These are phyloP conservation scores for Diaphora mendica DNA, from an alignment of 2,888 invertebrate genomes.

Conservation along the genomic window DNA sequence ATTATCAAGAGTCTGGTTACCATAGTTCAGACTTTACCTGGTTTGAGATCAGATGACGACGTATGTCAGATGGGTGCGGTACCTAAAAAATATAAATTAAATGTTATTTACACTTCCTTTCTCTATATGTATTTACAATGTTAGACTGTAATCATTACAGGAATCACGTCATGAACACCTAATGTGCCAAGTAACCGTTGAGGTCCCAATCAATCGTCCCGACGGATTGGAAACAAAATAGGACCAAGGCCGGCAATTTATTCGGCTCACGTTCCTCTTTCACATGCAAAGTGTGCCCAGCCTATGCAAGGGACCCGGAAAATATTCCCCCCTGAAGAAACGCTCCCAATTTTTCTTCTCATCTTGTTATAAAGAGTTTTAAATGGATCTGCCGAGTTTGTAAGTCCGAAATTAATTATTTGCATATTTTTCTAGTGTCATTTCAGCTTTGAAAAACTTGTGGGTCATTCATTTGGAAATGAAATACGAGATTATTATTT, in stretches of 20 bases:
- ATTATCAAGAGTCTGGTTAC: too few species aligned
- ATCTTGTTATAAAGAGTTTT: slow-evolving; percentile 22
- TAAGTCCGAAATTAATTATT: slow-evolving; percentile 25
- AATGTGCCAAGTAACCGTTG: neutral
- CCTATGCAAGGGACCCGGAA: slow-evolving; percentile 17
- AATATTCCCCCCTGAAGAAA: slow-evolving; percentile 26
- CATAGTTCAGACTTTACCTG: too few species aligned
- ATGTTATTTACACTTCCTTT: too few species aligned
- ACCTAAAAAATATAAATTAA: too few species aligned
- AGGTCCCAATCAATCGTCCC: slow-evolving; percentile 3
- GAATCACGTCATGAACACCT: neutral
- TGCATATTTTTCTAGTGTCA: slow-evolving; percentile 7
- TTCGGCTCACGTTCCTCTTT: slow-evolving; percentile 43
- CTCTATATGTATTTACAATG: too few species aligned
- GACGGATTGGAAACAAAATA: slow-evolving; percentile 2
- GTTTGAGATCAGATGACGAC: too few species aligned
- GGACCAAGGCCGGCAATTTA: neutral
- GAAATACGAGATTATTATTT: neutral
- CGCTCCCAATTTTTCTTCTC: slow-evolving; percentile 37
- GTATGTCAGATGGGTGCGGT: too few species aligned
- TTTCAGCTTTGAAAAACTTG: neutral
- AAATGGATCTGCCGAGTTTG: slow-evolving; percentile 25
- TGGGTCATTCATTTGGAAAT: neutral
- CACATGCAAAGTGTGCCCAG: slow-evolving; percentile 51
- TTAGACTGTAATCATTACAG: neutral